A percentile compares a stretch with the other conserved stretches of the same genome.
phyloP scores from a whole-genome alignment of 2,888 invertebrate species.

The Melipona beecheii region DNA sequence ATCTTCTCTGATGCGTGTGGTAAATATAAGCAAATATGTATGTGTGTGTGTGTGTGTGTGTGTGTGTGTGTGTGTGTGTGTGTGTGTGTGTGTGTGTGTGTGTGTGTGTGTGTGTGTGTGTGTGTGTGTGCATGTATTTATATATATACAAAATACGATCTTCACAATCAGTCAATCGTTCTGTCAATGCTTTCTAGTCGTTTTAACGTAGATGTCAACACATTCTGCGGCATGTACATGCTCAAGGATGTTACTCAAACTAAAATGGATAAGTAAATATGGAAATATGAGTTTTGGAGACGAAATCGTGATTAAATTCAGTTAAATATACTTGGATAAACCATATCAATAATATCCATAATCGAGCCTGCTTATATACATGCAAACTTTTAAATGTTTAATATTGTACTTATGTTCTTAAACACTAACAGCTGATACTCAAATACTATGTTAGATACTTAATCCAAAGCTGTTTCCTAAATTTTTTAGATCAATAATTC shows the following conservation, averaged over 20 bases:
- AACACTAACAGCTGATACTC: conserved; percentile 3
- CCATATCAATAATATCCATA: conserved; percentile 43
- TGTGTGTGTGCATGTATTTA: background rate
- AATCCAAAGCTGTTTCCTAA: conserved; percentile 47
- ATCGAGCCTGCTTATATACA: conserved; percentile 46
- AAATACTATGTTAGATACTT: conserved; percentile 11
- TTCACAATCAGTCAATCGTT: conserved; percentile 6
- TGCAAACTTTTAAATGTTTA: conserved; percentile 45
- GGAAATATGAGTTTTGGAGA: conserved; percentile 45
- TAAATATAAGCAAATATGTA: conserved; percentile 27
- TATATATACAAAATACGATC: conserved; percentile 17
- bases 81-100: background rate
- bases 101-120: background rate
- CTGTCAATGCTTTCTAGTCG: conserved; percentile 1
- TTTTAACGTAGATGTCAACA: conserved; percentile 9
- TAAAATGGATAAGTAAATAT: conserved; percentile 46
- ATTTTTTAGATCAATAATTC: background rate
- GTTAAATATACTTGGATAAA: conserved; percentile 60
- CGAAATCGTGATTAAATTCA: conserved; percentile 27
- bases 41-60: background rate
- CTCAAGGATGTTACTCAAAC: conserved; percentile 46
- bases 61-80: background rate
- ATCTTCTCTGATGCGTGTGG: conserved; percentile 51
- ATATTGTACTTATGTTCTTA: conserved; percentile 7
- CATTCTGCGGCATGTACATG: conserved; percentile 49